Conservation (phyloP, 2,888 invertebrate genomes). For the Amaurobius ferox region DNA sequence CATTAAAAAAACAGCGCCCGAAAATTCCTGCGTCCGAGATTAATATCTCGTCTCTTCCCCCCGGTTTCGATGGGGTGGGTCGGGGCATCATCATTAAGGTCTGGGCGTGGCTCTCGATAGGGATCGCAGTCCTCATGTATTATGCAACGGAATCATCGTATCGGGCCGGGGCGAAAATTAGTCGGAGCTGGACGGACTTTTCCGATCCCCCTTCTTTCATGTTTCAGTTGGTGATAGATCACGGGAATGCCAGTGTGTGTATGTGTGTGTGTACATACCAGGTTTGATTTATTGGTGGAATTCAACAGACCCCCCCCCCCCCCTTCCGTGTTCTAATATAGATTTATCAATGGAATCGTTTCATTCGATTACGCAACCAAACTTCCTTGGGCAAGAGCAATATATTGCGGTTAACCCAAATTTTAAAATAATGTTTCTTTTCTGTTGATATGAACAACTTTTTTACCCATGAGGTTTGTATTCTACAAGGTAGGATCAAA, state of each 20-base stretch:
- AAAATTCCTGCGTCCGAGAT: constrained; percentile 63
- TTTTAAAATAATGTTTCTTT: too few species aligned
- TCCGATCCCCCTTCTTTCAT: too few species aligned
- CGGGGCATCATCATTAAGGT: constrained; percentile 61
- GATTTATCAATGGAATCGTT: background rate
- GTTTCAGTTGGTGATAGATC: too few species aligned
- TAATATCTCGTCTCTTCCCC: constrained; percentile 47
- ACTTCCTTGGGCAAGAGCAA: too few species aligned
- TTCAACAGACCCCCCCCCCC: background rate
- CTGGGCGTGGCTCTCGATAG: constrained; percentile 68
- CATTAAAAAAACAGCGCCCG: constrained; percentile 69
- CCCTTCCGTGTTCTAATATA: background rate
- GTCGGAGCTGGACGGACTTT: too few species aligned
- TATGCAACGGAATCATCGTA: constrained; percentile 68
- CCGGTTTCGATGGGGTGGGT: constrained; percentile 45
- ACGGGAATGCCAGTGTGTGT: too few species aligned
- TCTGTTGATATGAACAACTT: too few species aligned
- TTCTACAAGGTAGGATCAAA: too few species aligned
- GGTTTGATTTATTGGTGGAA: background rate
- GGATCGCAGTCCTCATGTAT: constrained; percentile 65
- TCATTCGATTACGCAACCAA: too few species aligned
- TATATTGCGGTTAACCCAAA: too few species aligned
- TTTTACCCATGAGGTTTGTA: too few species aligned
- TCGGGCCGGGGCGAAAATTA: constrained; percentile 1
- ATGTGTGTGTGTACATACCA: background rate